Evolutionary conservation across 2,113 vertebrate genomes (phyloP), one percentile per base, ranked within the genome.

Genomic region (Vanacampus margaritifer): DNA sequence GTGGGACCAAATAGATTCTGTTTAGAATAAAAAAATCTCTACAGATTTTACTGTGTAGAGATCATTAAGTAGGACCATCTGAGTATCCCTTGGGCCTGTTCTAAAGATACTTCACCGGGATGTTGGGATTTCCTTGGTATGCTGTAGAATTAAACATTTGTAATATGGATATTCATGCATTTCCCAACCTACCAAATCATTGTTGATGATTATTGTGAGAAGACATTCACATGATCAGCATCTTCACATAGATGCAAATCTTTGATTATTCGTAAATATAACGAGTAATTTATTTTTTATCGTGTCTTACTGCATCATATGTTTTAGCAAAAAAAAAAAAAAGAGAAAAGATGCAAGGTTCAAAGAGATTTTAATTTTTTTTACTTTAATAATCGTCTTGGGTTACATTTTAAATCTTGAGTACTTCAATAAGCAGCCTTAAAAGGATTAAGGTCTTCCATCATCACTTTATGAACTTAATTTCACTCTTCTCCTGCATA

Each of bases 401-500:
- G 64, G 64, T 82, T 67, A 53, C 65, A 54, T 62, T 26, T 43
- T 6, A 26, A 56, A 56, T 56, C 24, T 56, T 17, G 26, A 57
- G 14, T 57, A 7, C 12, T 26, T 41, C 6, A 43, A 62, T 23
- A 61, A 45, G 37, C 24, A 3, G 11, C 23, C 39, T 24, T 43
- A 62, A 62, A 62, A 23, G 37, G 39, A 62, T 43, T 59, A 43
- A 26, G 60, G 11, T 41, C 39, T 26, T 57, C 60, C 60, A 62
- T 43, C 60, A 24, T 62, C 39, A 62, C 39, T 43, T 24, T 43
- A 43, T 83, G 73, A 80, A 84, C 82, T 87, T 81, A 67, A 89
- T 87, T 89, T 87, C 86, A 80, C 81, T 84, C 79, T 83, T 75
- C 79, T 73, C 83, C 79, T 67, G 50, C 80, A 32, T 57, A 57